These are phyloP conservation scores for Neocrepidodera transversa DNA, from an alignment of 2,888 invertebrate genomes.

Conservation along the genomic window DNA sequence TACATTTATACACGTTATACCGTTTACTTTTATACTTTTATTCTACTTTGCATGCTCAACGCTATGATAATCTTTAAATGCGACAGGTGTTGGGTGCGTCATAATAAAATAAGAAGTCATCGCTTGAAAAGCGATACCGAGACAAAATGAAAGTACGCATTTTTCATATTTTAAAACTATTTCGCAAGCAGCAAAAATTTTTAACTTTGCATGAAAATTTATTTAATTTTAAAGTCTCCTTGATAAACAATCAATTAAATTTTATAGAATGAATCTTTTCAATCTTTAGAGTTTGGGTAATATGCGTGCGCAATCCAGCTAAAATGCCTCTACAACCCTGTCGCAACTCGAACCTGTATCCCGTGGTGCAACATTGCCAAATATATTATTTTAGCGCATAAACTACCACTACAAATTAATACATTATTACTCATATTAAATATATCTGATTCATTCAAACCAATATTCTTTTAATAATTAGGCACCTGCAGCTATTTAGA, in stretches of 20 bases:
- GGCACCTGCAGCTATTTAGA: too few species aligned
- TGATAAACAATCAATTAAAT: conserved; percentile 30
- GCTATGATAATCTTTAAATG: conserved; percentile 17
- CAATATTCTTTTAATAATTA: too few species aligned
- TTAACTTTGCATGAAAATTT: background rate
- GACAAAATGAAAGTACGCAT: background rate
- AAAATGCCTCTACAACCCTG: conserved; percentile 46
- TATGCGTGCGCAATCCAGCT: conserved; percentile 30
- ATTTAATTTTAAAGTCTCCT: background rate
- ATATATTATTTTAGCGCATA: background rate
- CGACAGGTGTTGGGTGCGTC: conserved; percentile 27
- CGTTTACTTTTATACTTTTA: too few species aligned
- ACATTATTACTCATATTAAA: too few species aligned
- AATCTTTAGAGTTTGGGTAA: conserved; percentile 32
- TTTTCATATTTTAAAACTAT: background rate
- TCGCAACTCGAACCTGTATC: conserved; percentile 48
- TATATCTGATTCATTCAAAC: too few species aligned
- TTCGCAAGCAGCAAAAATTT: background rate
- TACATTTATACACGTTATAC: too few species aligned
- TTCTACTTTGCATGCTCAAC: conserved; percentile 19
- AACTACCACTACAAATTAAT: too few species aligned
- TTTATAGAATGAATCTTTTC: conserved; percentile 27
- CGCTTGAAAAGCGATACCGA: background rate
- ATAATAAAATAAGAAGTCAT: conserved; percentile 5
- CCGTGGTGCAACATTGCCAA: conserved; percentile 19